Conservation (phyloP, 2,888 invertebrate genomes). For the Bhutanitis thaidina region DNA sequence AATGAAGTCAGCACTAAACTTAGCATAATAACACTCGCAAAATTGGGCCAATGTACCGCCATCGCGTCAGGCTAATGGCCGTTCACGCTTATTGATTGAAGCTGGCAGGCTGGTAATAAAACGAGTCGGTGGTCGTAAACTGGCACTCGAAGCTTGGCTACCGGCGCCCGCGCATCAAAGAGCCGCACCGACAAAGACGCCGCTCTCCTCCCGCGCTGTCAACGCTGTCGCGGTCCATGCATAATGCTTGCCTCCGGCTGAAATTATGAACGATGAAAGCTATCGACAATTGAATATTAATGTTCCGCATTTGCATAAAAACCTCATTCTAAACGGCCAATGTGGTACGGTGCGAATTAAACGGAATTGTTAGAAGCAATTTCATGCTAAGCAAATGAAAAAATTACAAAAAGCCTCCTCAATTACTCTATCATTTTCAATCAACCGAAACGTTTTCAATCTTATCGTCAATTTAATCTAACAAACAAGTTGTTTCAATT, state of each 20-base stretch:
- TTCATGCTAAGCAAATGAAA: background rate
- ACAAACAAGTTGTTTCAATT: constrained; percentile 17
- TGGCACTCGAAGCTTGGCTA: constrained; percentile 63
- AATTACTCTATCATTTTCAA: constrained; percentile 9
- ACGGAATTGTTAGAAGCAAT: background rate
- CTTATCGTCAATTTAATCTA: constrained; percentile 16
- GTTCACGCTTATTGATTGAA: constrained; percentile 55
- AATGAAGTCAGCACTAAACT: too few relatives aligned
- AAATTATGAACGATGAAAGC: constrained; percentile 64
- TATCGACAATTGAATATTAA: constrained; percentile 69
- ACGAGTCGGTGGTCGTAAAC: constrained; percentile 69
- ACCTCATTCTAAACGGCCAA: constrained; percentile 35
- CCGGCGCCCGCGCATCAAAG: constrained; percentile 74
- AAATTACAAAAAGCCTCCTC: background rate
- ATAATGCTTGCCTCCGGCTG: constrained; percentile 56
- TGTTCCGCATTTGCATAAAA: constrained; percentile 55
- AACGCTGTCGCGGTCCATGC: constrained; percentile 68
- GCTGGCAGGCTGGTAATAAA: constrained; percentile 64
- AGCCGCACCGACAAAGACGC: constrained; percentile 60
- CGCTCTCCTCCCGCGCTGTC: constrained; percentile 64
- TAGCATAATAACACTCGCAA: constrained; percentile 30
- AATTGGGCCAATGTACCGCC: constrained; percentile 35
- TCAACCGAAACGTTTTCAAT: constrained; percentile 1
- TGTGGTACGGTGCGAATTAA: constrained; percentile 12
- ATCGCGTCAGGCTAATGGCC: constrained; percentile 40